Evolutionary conservation across 2,888 invertebrate species (phyloP), one percentile per base, ranked within the genome.

Genomic region (Panorpa germanica): DNA sequence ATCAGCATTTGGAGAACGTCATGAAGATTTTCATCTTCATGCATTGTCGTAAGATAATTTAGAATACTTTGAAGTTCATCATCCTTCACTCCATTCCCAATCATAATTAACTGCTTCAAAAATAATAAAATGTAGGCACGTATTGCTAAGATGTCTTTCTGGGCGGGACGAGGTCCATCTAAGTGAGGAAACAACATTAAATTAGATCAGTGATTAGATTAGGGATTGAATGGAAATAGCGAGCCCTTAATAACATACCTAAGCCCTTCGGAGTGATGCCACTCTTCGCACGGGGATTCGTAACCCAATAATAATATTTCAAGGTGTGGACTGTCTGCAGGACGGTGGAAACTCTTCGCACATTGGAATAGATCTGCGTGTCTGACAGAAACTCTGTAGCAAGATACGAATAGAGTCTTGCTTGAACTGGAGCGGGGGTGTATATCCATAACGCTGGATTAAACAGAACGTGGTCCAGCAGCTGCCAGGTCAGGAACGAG

Each of bases 381-480:
- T 96, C 93, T 35, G 85, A 85, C 35, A 98, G 66, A 61, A 98
- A 98, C 57, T 99, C 96, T n/a, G 91, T 91, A 24, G 96, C 91
- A 57, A 99, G 61, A 60, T 96, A 99, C 47, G 88, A 86, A 63
- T 98, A 98, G 28, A 99, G 70, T 40, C 81, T 67, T 25, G 86
- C 83, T 55, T 95, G 95, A 6, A 96, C 96, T 39, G 83, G 77
- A 18, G 95, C 85, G 29, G 91, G 85, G 8, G 96, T 90, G 59
- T 96, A 88, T 47, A 98, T 95, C 98, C 98, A 99, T 37, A 99
- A 65, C 17, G 91, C 88, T 6, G 98, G 96, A 67, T 98, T 98
- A 71, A 99, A 98, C 40, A 99, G 73, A 35, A 98, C 82, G 64
- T 96, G 93, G 61, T 99, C 98, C 65, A 98, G 69, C 44, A 99